phyloP scores from a whole-genome alignment of 2,797 vertebrate genomes.

The Siniperca obscura region DNA sequence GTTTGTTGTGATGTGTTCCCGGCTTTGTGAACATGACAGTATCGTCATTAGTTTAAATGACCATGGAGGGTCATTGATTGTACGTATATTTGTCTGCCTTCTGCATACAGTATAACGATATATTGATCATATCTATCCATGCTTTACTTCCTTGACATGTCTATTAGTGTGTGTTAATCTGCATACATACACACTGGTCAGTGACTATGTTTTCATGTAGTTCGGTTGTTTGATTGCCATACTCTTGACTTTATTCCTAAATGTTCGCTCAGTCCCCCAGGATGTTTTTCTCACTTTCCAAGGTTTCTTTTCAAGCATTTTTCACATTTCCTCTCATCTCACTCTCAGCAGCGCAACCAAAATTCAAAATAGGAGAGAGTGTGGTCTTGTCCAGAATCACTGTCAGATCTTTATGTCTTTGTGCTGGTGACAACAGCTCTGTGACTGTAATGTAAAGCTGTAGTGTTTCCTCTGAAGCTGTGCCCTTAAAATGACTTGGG shows the following conservation, averaged over 20 bases:
- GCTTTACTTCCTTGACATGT: slow-evolving; percentile 46
- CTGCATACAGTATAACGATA: slow-evolving; percentile 54
- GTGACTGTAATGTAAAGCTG: neutral
- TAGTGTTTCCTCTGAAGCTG: slow-evolving; percentile 1
- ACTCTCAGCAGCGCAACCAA: slow-evolving; percentile 82
- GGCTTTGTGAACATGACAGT: slow-evolving; percentile 52
- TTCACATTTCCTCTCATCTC: slow-evolving; percentile 35
- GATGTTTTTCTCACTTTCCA: slow-evolving; percentile 21
- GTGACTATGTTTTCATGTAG: slow-evolving; percentile 41
- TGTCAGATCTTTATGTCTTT: slow-evolving; percentile 32
- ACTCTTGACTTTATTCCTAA: slow-evolving; percentile 16
- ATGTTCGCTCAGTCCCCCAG: slow-evolving; percentile 17
- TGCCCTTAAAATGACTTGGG: neutral
- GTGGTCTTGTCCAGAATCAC: slow-evolving; percentile 52
- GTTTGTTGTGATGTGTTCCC: slow-evolving; percentile 60
- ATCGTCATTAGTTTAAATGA: slow-evolving; percentile 41
- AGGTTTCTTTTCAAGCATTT: slow-evolving; percentile 29
- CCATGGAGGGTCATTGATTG: slow-evolving; percentile 56
- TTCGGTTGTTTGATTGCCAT: slow-evolving; percentile 36
- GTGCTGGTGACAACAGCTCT: slow-evolving; percentile 15
- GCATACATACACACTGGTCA: slow-evolving; percentile 27
- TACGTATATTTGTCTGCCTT: slow-evolving; percentile 68
- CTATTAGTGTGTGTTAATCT: slow-evolving; percentile 36
- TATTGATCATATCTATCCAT: slow-evolving; percentile 67
- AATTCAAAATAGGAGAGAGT: slow-evolving; percentile 64